A percentile compares a stretch with the other conserved stretches of the same genome.
Evolutionary conservation across 2,888 invertebrate genomes (phyloP).

Genomic region (Chrysopilus asiliformis): DNA sequence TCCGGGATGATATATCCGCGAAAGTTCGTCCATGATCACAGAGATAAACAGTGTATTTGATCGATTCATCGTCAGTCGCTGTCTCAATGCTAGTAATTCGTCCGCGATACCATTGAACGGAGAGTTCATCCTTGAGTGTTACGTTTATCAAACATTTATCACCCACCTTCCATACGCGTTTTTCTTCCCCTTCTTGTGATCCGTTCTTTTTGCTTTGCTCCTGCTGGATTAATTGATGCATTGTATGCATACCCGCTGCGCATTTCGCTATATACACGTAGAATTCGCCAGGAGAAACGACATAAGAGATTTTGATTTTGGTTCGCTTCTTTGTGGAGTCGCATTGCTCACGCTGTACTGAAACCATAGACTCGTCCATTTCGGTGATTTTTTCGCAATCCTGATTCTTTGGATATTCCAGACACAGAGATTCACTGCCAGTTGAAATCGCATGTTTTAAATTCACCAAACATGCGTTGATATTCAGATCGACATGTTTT

Average conservation of each 20-base stretch:
- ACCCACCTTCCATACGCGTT: constrained; percentile 38
- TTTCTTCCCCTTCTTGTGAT: not conserved
- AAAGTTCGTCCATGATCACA: constrained; percentile 48
- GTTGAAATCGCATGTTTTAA: constrained; percentile 38
- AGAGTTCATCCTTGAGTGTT: constrained; percentile 31
- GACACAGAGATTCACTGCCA: constrained; percentile 26
- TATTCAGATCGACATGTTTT: constrained; percentile 32
- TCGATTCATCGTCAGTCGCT: constrained; percentile 5
- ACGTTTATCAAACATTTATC: constrained; percentile 40
- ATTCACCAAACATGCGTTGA: constrained; percentile 41
- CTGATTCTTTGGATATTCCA: constrained; percentile 6
- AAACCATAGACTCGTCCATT: constrained; percentile 6
- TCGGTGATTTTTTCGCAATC: not conserved
- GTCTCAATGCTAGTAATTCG: constrained; percentile 31
- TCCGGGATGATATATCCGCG: constrained; percentile 35
- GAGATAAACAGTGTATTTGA: constrained; percentile 40
- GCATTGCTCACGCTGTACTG: constrained; percentile 4
- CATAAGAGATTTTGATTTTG: constrained; percentile 38
- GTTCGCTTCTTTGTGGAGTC: constrained; percentile 15
- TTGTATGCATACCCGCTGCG: constrained; percentile 35
- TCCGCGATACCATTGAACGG: constrained; percentile 51
- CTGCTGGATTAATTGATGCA: constrained; percentile 42
- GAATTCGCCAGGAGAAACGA: constrained; percentile 44
- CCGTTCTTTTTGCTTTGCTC: constrained; percentile 3
- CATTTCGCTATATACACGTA: constrained; percentile 43